Base-by-base conservation (phyloP, 2,888 invertebrate genomes). In the Cantharis rustica region DNA sequence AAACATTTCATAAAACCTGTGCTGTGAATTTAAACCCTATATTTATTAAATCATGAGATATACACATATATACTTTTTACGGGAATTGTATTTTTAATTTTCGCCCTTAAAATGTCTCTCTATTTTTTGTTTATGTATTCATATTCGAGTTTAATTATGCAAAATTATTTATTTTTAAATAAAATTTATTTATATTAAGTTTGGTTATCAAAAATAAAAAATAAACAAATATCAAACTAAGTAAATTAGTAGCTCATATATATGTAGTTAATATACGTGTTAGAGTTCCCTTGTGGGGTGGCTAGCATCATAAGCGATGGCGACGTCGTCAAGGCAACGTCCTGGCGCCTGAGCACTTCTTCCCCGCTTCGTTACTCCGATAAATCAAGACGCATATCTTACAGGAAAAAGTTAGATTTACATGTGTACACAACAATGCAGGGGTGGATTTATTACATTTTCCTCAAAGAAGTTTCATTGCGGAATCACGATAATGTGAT, bases 261-360 rank as follows among this genome's bases (percentile, higher is more conserved):
- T 76, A 78, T 75, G 75, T 76, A 76, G 76, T 72, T 75, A 75
- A 80, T 79, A 78, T 80, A 75, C 79, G 77, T 78, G 71, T 77
- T 80, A 79, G 80, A 80, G 79, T 77, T 75, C 77, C 77, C 82
- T 84, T 83, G 82, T 82, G 82, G 82, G 83, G 84, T 83, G 83
- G 83, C 84, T 82, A 84, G 84, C 83, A 82, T 83, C 84, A 84
- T 85, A 83, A 83, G 83, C 83, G 81, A 84, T 85, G 87, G 84
- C 86, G 86, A 87, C 87, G 87, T 87, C 84, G 86, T 84, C 87
- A 87, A 85, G 86, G 86, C 83, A 84, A 86, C 86, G 83, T 84
- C 79, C 83, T 84, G 86, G 84, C 85, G 87, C 86, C 84, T 79
- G 79, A 82, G 82, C 80, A 80, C 81, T 79, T 76, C 80, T 81